A percentile compares a stretch with the other conserved stretches of the same genome.
Conservation (phyloP, 2,797 vertebrate species). For the Pantherophis vulpinus region DNA sequence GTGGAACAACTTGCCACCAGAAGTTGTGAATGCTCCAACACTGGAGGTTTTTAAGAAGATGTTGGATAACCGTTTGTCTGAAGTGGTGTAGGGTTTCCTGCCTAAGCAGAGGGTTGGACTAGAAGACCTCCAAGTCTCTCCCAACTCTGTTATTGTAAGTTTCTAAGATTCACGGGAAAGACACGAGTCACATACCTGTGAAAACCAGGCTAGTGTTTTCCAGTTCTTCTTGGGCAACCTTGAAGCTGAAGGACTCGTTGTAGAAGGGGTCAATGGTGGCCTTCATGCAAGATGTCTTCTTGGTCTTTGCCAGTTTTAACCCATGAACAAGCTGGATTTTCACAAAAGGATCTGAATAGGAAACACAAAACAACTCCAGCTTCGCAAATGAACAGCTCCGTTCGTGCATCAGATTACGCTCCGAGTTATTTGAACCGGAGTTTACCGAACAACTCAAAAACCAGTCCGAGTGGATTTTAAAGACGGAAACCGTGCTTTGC, state of each 20-base stretch:
- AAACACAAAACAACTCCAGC: conserved; percentile 25
- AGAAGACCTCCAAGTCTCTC: too few relatives aligned
- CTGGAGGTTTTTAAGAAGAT: too few relatives aligned
- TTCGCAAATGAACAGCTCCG: neutral
- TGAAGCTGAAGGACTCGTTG: conserved; percentile 89
- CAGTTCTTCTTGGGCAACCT: conserved; percentile 83
- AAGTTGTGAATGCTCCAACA: too few relatives aligned
- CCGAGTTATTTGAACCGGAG: neutral
- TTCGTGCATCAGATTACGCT: neutral
- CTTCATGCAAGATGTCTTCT: conserved; percentile 86
- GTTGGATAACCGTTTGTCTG: too few relatives aligned
- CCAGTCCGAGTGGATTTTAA: neutral
- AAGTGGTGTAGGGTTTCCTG: too few relatives aligned
- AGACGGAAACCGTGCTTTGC: neutral
- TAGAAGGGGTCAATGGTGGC: conserved; percentile 90
- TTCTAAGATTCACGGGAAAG: neutral
- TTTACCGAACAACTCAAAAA: neutral
- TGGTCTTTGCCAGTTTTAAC: conserved; percentile 85
- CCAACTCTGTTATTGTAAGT: too few relatives aligned
- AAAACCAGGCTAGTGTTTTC: conserved; percentile 87
- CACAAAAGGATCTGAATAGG: conserved; percentile 84
- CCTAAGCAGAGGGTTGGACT: too few relatives aligned
- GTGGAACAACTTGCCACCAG: too few relatives aligned
- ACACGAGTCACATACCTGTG: conserved; percentile 74
- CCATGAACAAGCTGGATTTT: conserved; percentile 88